Percentiles rank a stretch among this genome's conserved stretches.
These are phyloP conservation scores for Oryzias javanicus DNA, from an alignment of 2,113 vertebrate species.

Conservation along the genomic window DNA sequence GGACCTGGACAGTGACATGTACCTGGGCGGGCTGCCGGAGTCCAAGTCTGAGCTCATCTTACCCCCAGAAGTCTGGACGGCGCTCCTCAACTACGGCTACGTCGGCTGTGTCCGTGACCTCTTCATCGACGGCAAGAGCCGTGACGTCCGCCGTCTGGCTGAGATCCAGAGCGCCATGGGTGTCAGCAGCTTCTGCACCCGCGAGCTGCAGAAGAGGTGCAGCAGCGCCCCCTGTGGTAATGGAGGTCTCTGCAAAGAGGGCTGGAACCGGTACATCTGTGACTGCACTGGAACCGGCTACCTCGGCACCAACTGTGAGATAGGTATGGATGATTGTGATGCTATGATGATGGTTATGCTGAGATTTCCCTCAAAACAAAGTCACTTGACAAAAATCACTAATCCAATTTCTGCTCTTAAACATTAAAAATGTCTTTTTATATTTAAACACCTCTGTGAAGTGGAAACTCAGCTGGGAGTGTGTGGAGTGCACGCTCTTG, in stretches of 20 bases:
- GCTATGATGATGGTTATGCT: no score
- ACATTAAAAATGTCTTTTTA: not conserved
- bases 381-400: no score
- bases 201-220: conserved; percentile 86
- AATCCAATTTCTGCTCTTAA: no score
- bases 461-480: conserved; percentile 25
- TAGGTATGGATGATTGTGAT: conserved; percentile 71
- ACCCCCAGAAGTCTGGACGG: conserved; percentile 92
- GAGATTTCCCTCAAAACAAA: no score
- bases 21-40: conserved; percentile 87
- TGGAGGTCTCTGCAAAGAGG: conserved; percentile 85
- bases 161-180: conserved; percentile 83
- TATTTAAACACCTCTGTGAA: not conserved
- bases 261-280: conserved; percentile 93
- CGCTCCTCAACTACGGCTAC: conserved; percentile 86
- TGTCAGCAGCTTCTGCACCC: conserved; percentile 87
- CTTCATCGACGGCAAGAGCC: conserved; percentile 90
- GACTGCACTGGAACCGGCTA: conserved; percentile 89
- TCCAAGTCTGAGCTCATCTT: conserved; percentile 79
- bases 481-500: conserved; percentile 15
- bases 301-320: conserved; percentile 86
- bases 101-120: conserved; percentile 91
- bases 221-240: conserved; percentile 83
- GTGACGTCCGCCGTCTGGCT: conserved; percentile 84
- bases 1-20: conserved; percentile 90